Base-by-base conservation (phyloP, 2,113 vertebrate genomes). In the Tragelaphus scriptus region DNA sequence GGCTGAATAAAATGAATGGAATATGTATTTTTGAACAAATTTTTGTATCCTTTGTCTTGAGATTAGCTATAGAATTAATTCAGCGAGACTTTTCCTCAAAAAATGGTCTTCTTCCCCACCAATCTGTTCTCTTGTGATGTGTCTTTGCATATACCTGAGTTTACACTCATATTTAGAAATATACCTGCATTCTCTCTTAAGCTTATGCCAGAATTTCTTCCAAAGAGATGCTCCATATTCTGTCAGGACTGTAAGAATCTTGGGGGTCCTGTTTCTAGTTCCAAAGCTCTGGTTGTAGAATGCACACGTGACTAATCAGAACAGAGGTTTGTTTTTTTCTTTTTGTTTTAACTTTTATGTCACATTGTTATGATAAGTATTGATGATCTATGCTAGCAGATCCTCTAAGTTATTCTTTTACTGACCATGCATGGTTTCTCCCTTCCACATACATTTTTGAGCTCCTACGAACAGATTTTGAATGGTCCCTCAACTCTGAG, bases 241-340 rank as follows among this genome's bases (percentile, higher is more conserved):
- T 49, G 3, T 32, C 1, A 49, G 4, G 21, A 23, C 16, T 26
- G 3, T 47, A 19, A 80, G 55, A 21, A 82, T 19, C 71, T 44
- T 17, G 44, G 44, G 44, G 44, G 1, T 11, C 25, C n/a, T 47
- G 0, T 77, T 75, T 96, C 53, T n/a, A 2, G 40, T 36, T 19
- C 13, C 12, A 40, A 5, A 44, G 3, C n/a, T 65, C 55, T 80
- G 32, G 26, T 80, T 85, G 16, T 32, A 7, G 65, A 77, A 90
- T 0, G 0, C 16, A 40, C 3, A 30, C 0, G 12, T 58, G 53
- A 49, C 2, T 21, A 13, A 17, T 86, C 19, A 36, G 12, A 14
- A 10, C 0, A 3, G 32, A 28, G 61, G 13, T 3, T 32, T 65
- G 3, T 7, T 63, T 1, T 0, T 7, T 15, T 3, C 0, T 15